Base-by-base conservation (phyloP, 2,113 vertebrate genomes). In the Ginglymostoma cirratum region DNA sequence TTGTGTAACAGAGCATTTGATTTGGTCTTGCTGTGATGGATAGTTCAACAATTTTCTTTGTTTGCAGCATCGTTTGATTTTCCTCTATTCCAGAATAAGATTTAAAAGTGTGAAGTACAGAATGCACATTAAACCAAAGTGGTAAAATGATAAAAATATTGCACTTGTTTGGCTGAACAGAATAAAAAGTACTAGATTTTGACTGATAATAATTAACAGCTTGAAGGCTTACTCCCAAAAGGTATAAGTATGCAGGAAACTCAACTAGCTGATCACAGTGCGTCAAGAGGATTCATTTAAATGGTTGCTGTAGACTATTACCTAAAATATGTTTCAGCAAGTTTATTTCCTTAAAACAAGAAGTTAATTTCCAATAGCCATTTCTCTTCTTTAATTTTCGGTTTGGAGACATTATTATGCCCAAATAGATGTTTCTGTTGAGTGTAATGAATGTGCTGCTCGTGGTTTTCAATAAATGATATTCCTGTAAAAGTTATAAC, bases 21-120 rank as follows among this genome's bases (percentile, higher is more conserved):
- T 66, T 92, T 92, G 34, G 65, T 92, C 89, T 92, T 23, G 34
- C 34, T 2, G 61, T 92, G 61, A 92, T 66, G 55, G 34, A 92
- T 92, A 92, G 89, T 92, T 66, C 89, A 92, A 65, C 61, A n/a
- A 55, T 66, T 92, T 92, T 65, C 55, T n/a, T 92, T 92, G 34
- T 66, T 92, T 66, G 21, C n/a, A 38, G 34, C 89, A 92, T 66
- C 89, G 30, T 38, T 92, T 61, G 17, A 92, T 66, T 61, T 66
- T 92, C 89, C 19, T 92, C 89, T 15, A 6, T n/a, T 66, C 34
- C 30, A 66, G 5, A 66, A 66, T 65, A 92, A 92, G 89, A 92
- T 92, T 92, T 92, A 38, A 38, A 92, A n/a, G 55, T 38, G 55
- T 66, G 61, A 92, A 92, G 89, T 55, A 92, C n/a, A 42, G 27